These are phyloP conservation scores for Coelinius sp. DNA, from an alignment of 2,888 invertebrate species.

Conservation along the genomic window DNA sequence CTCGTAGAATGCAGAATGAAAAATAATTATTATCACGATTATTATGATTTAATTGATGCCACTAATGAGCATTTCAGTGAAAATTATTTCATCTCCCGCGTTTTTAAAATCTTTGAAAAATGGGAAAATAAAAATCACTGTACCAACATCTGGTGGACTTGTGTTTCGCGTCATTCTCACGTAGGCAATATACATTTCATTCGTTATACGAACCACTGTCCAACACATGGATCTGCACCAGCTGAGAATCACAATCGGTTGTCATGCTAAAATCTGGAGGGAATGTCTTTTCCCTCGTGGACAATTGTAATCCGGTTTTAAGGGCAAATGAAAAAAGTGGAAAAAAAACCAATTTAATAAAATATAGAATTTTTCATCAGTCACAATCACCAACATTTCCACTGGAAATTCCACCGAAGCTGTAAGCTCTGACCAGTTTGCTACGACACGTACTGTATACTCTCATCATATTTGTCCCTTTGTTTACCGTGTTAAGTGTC, in stretches of 20 bases:
- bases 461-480: background rate
- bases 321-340: background rate
- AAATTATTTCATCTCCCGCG: background rate
- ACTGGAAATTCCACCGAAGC: conserved; percentile 1
- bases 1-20: background rate
- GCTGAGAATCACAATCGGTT: conserved; percentile 17
- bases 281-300: background rate
- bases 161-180: conserved; percentile 26
- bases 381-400: background rate
- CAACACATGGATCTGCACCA: conserved; percentile 11
- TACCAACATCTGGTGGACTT: conserved; percentile 17
- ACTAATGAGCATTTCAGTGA: background rate
- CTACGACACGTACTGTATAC: background rate
- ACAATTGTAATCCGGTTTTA: too few species aligned
- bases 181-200: conserved; percentile 24
- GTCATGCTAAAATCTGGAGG: background rate
- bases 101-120: background rate
- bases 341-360: too few species aligned
- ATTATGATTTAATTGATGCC: background rate
- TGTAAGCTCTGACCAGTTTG: background rate
- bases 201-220: conserved; percentile 14
- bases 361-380: background rate
- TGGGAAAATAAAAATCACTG: conserved; percentile 3
- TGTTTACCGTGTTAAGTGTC: background rate
- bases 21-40: too few species aligned